phyloP scores from a whole-genome alignment of 1,140 invertebrate genomes.

The Capitella teleta region DNA sequence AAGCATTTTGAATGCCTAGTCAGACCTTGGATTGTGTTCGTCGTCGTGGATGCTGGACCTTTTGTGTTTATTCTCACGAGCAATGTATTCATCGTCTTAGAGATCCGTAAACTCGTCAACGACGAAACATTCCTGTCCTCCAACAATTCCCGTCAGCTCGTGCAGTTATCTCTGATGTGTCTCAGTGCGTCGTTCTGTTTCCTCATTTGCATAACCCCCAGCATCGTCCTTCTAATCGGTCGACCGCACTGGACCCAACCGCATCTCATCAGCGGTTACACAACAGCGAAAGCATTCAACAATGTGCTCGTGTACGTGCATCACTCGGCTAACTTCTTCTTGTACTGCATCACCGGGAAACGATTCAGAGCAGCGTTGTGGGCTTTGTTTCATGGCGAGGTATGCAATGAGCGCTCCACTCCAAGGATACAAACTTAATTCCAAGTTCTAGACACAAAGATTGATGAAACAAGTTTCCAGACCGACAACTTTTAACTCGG shows the following conservation, averaged over 20 bases:
- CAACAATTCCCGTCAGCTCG: not conserved
- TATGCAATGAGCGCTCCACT: no score
- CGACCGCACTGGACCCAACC: constrained; percentile 8
- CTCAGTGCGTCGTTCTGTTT: constrained; percentile 12
- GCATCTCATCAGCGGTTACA: not conserved
- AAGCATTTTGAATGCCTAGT: constrained; percentile 8
- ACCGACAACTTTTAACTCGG: no score
- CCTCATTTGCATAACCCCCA: constrained; percentile 9
- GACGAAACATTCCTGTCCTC: not conserved
- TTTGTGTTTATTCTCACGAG: constrained; percentile 7
- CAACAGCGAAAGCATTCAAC: constrained; percentile 8
- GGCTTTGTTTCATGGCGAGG: no score
- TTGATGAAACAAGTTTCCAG: no score
- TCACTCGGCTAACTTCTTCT: constrained; percentile 18
- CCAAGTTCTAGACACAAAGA: no score
- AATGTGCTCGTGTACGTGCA: constrained; percentile 13
- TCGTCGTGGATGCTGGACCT: constrained; percentile 3
- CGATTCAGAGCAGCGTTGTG: constrained; percentile 16
- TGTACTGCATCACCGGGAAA: constrained; percentile 17
- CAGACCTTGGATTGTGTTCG: constrained; percentile 12
- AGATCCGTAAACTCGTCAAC: not conserved
- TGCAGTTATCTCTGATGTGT: constrained; percentile 13
- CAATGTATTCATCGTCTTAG: constrained; percentile 7
- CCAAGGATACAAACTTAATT: no score
- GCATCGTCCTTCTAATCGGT: constrained; percentile 12